Conservation (phyloP, 2,113 vertebrate genomes). For the Crotalus horridus region DNA sequence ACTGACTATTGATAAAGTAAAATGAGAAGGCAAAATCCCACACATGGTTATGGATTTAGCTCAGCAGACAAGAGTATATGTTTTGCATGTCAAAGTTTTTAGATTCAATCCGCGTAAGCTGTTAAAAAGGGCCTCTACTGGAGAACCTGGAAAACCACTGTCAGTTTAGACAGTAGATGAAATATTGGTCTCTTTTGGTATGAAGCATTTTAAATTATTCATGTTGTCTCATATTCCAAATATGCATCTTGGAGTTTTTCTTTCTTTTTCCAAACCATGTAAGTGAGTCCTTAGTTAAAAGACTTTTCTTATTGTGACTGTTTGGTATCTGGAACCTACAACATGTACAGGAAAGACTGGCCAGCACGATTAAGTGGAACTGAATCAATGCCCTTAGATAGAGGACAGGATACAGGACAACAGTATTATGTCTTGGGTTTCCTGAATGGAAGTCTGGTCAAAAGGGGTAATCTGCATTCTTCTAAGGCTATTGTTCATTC, state of each 20-base stretch:
- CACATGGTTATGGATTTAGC: neutral
- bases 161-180: neutral
- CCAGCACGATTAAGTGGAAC: slow-evolving; percentile 54
- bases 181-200: neutral
- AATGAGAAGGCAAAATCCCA: neutral
- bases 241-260: neutral
- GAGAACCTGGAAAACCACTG: neutral
- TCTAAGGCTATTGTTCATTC: slow-evolving; percentile 54
- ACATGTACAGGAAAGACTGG: slow-evolving; percentile 32
- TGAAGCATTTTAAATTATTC: neutral
- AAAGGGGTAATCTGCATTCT: slow-evolving; percentile 45
- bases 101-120: neutral
- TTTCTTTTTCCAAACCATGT: neutral
- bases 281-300: neutral
- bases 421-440: slow-evolving; percentile 51
- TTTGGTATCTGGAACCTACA: slow-evolving; percentile 24
- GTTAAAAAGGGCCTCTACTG: neutral
- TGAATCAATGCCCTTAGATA: slow-evolving; percentile 28
- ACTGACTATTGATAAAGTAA: neutral
- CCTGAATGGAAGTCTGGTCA: slow-evolving; percentile 64
- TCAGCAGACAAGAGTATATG: neutral
- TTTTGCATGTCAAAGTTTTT: neutral
- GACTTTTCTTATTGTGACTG: slow-evolving; percentile 10
- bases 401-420: slow-evolving; percentile 62
- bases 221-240: neutral